Evolutionary conservation across 2,888 invertebrate species (phyloP).

Genomic region (Drosophila multiciliata): DNA sequence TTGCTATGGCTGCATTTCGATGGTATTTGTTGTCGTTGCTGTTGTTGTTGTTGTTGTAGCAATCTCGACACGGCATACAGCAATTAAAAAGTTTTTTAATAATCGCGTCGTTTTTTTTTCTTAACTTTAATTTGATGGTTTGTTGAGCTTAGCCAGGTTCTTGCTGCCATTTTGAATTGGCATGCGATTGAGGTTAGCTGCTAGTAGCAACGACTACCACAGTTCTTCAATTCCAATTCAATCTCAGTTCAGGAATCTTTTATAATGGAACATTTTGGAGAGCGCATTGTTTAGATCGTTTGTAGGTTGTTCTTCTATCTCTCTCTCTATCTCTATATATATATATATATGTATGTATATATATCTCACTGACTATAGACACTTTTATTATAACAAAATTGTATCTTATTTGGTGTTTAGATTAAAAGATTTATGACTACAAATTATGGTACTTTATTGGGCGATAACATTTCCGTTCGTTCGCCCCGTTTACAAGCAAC

Average conservation of each 20-base stretch:
- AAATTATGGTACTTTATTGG: conserved; percentile 79
- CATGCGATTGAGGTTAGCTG: conserved; percentile 54
- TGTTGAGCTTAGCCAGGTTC: conserved; percentile 36
- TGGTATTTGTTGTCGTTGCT: conserved; percentile 23
- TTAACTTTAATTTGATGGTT: conserved; percentile 75
- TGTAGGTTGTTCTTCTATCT: conserved; percentile 4
- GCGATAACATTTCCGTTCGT: conserved; percentile 80
- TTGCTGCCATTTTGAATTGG: conserved; percentile 55
- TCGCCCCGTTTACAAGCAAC: conserved; percentile 20
- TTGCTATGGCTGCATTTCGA: conserved; percentile 43
- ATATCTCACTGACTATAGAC: conserved; percentile 10
- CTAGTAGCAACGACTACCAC: background rate
- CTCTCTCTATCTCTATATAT: background rate
- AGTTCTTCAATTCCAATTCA: background rate
- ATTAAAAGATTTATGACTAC: conserved; percentile 79
- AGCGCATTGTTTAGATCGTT: conserved; percentile 1
- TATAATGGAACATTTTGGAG: conserved; percentile 8
- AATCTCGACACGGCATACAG: conserved; percentile 73
- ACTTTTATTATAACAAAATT: conserved; percentile 52
- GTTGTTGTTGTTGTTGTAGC: conserved; percentile 45
- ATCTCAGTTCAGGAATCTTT: background rate
- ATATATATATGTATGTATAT: too few species aligned
- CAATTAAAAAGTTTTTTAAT: conserved; percentile 71
- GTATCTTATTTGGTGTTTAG: conserved; percentile 78
- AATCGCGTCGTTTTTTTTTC: conserved; percentile 73